Evolutionary conservation across 1,140 invertebrate genomes (phyloP).

Genomic region (Heterodera carotae): DNA sequence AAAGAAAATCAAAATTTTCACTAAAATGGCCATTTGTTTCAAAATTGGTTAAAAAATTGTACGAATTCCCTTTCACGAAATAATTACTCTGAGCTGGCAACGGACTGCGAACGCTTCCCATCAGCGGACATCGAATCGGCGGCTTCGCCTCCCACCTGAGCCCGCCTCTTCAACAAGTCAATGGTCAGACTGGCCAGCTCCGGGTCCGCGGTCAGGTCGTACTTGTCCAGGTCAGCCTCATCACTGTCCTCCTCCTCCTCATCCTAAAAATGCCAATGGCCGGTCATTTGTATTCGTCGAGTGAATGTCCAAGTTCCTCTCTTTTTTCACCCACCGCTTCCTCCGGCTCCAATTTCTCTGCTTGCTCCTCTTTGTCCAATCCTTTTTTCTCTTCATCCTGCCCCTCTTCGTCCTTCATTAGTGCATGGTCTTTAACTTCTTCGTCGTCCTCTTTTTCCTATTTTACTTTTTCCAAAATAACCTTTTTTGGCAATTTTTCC

Average conservation of each 20-base stretch:
- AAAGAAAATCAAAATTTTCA: neutral
- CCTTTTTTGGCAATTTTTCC: neutral
- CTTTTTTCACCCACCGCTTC: constrained; percentile 62
- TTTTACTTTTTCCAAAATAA: neutral
- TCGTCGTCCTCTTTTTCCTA: neutral
- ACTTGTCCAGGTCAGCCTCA: constrained; percentile 57
- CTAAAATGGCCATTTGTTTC: constrained; percentile 20
- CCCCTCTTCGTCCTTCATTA: neutral
- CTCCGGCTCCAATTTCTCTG: constrained; percentile 65
- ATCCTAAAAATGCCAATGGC: constrained; percentile 50
- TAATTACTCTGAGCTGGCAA: constrained; percentile 51
- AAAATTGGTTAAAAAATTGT: constrained; percentile 39
- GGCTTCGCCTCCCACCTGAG: constrained; percentile 25
- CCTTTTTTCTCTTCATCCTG: neutral
- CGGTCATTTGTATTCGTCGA: neutral
- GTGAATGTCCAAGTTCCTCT: constrained; percentile 30
- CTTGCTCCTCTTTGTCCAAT: constrained; percentile 66
- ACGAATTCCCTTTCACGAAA: neutral
- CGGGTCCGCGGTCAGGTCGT: constrained; percentile 59
- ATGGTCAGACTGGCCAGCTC: constrained; percentile 45
- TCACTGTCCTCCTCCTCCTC: constrained; percentile 56
- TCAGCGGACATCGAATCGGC: constrained; percentile 30
- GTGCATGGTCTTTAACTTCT: neutral
- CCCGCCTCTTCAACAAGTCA: constrained; percentile 34
- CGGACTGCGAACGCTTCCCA: constrained; percentile 9